Conservation (phyloP, 2,888 invertebrate species). For the Acrocera orbiculus region DNA sequence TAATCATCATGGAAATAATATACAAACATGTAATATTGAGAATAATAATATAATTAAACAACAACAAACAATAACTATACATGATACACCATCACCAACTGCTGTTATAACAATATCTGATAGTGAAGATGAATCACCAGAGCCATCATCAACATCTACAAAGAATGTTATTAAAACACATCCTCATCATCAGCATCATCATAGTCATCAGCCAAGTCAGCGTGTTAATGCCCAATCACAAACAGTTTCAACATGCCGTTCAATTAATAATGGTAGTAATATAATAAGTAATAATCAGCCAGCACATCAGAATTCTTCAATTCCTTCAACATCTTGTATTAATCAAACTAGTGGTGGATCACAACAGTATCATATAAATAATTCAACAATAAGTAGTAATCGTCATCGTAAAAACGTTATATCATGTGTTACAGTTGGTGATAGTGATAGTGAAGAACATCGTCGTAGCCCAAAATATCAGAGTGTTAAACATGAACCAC, state of each 20-base stretch:
- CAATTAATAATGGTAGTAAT: constrained; percentile 10
- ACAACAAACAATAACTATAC: constrained; percentile 86
- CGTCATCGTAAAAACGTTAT: constrained; percentile 52
- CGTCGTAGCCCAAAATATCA: constrained; percentile 25
- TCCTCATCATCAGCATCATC: constrained; percentile 33
- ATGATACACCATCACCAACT: constrained; percentile 88
- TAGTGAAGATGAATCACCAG: constrained; percentile 70
- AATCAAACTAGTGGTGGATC: constrained; percentile 6
- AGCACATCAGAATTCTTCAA: constrained; percentile 15
- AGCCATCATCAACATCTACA: constrained; percentile 14
- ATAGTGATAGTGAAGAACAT: constrained; percentile 53
- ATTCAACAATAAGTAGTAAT: constrained; percentile 8
- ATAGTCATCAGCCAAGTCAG: constrained; percentile 30
- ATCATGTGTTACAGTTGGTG: constrained; percentile 60
- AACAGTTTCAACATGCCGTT: constrained; percentile 1
- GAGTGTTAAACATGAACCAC: constrained; percentile 28
- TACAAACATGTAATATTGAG: constrained; percentile 12
- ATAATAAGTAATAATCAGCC: constrained; percentile 13
- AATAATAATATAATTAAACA: constrained; percentile 24
- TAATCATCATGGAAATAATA: constrained; percentile 20
- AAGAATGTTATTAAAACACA: constrained; percentile 17
- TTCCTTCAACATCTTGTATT: constrained; percentile 11
- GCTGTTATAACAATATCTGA: constrained; percentile 93
- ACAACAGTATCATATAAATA: constrained; percentile 10
- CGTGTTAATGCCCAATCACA: background rate